Evolutionary conservation across 2,888 invertebrate species (phyloP).

Genomic region (Seladonia tumulorum): DNA sequence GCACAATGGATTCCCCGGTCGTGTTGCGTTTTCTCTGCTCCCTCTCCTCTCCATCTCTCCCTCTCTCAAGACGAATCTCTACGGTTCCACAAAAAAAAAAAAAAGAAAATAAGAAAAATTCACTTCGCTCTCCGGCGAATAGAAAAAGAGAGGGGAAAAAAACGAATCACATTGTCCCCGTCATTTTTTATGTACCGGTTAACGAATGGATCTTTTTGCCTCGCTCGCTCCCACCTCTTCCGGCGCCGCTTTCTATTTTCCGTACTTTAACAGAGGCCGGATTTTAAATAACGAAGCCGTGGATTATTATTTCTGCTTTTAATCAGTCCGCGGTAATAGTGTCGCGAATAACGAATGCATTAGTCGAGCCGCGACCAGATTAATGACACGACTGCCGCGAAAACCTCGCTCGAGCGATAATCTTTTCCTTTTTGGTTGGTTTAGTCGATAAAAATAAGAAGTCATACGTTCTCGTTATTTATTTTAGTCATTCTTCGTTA

Average conservation of each 20-base stretch:
- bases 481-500: neutral
- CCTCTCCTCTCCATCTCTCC: neutral
- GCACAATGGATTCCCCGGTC: neutral
- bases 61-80: neutral
- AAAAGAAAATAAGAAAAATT: neutral
- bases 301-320: constrained; percentile 16
- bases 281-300: constrained; percentile 7
- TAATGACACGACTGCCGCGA: neutral
- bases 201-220: neutral
- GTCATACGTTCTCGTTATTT: neutral
- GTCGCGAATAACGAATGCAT: neutral
- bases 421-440: neutral
- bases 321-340: neutral
- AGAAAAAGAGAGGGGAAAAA: neutral
- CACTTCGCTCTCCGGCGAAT: neutral
- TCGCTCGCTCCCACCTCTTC: neutral
- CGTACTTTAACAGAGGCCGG: neutral
- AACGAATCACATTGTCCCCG: neutral
- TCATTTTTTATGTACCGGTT: constrained; percentile 1
- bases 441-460: neutral
- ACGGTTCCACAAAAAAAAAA: neutral
- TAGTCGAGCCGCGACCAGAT: neutral
- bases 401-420: neutral
- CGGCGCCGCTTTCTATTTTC: neutral
- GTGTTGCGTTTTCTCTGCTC: neutral